Evolutionary conservation across 2,113 vertebrate genomes (phyloP), one percentile per base, ranked within the genome.

Genomic region (Ornithorhynchus anatinus): DNA sequence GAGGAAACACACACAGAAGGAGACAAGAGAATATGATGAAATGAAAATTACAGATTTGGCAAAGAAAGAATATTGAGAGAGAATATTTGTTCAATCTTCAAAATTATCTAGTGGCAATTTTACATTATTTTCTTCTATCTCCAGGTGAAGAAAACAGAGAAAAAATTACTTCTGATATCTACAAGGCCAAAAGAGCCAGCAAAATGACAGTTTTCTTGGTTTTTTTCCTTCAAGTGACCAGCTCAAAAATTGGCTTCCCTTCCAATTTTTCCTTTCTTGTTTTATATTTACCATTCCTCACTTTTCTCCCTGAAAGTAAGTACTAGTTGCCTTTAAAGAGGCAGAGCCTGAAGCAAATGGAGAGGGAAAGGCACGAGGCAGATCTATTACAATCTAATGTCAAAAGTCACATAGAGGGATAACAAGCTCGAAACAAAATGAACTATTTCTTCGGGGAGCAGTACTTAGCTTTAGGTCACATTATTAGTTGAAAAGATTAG

Each of bases 401-500:
- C 44, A 51, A 16, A 38, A 59, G 31, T 50, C 22, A 23, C 6
- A 20, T 10, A 29, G 5, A 56, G 10, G 16, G 3, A 51, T 37
- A 51, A 64, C 64, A 27, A 16, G 8, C 25, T 45, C 65, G 77
- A 58, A 33, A 53, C 69, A 77, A 53, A 79, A 62, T 16, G 32
- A 82, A 35, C 31, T 69, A 27, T 47, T 77, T 83, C 71, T 69
- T 60, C 51, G 66, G 25, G 23, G 67, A 79, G 58, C 25, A 32
- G 59, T 79, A 52, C 50, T 79, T 76, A 80, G 52, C 45, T 75
- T 43, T 61, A 70, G 59, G 47, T 87, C 65, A 52, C 57, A 71
- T 64, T 25, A 66, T 59, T 54, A 84, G 71, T 43, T 75, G 71
- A 82, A 82, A 77, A 72, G 50, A 82, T 85, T 53, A 89, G 29